Evolutionary conservation across 2,113 vertebrate genomes (phyloP).

Genomic region (Melospiza georgiana): DNA sequence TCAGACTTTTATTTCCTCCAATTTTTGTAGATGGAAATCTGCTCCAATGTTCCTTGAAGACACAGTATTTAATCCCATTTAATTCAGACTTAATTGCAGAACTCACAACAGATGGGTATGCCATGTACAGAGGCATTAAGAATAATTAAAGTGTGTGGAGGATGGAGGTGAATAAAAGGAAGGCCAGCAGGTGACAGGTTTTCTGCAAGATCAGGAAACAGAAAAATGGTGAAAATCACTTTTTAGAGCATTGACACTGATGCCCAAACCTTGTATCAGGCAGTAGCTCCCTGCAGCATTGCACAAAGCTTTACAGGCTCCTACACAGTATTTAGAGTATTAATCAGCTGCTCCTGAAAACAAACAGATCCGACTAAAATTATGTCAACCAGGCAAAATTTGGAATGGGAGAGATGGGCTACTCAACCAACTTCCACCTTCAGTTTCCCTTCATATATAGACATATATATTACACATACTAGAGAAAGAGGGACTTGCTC

Average conservation of each 20-base stretch:
- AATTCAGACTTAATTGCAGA: conserved; percentile 51
- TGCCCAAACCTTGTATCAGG: neutral
- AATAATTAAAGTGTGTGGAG: neutral
- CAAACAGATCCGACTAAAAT: neutral
- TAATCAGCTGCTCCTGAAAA: conserved; percentile 18
- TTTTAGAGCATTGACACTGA: neutral
- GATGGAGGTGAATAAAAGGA: neutral
- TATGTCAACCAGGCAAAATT: neutral
- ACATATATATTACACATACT: neutral
- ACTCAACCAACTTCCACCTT: neutral
- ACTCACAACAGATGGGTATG: conserved; percentile 44
- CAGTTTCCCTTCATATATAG: neutral
- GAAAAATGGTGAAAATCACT: neutral
- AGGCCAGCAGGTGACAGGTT: neutral
- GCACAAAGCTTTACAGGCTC: neutral
- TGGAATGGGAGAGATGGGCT: neutral
- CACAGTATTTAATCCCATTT: neutral
- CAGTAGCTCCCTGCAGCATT: neutral
- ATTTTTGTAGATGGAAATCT: neutral
- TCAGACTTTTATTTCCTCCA: neutral
- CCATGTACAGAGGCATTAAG: conserved; percentile 8
- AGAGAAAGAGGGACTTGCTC: neutral
- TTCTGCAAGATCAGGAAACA: neutral
- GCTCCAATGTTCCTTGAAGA: neutral
- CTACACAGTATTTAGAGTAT: neutral